Evolutionary conservation across 2,113 vertebrate genomes (phyloP).

Genomic region (Ciconia maguari): DNA sequence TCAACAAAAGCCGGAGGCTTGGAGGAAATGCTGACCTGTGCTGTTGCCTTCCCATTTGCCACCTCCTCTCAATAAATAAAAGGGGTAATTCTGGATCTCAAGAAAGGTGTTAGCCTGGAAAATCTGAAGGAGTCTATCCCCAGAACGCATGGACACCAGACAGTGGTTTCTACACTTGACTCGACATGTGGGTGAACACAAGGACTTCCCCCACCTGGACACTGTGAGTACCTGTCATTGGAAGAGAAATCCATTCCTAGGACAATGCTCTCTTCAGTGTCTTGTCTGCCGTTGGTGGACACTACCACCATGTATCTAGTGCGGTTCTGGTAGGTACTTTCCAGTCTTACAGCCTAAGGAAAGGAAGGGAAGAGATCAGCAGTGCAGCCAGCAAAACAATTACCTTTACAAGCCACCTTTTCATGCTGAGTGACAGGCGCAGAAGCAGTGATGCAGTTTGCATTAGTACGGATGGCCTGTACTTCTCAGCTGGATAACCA

Average conservation of each 20-base stretch:
- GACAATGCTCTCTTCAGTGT: constrained; percentile 96
- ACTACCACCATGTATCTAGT: constrained; percentile 98
- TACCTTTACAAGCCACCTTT: not conserved
- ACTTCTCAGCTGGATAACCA: not conserved
- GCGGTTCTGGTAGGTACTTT: constrained; percentile 89
- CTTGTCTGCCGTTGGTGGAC: constrained; percentile 93
- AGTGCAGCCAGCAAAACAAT: not conserved
- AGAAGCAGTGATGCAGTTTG: constrained; percentile 21
- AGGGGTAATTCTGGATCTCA: not conserved
- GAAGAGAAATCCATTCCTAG: constrained; percentile 94
- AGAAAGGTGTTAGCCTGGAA: not conserved
- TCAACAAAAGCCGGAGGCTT: not conserved
- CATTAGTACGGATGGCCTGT: fast-evolving
- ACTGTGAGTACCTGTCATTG: constrained; percentile 83
- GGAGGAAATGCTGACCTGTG: not conserved
- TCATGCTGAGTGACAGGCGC: constrained; percentile 14
- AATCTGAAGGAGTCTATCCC: not conserved
- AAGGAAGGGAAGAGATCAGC: not conserved
- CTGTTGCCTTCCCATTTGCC: not conserved
- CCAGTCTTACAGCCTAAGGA: constrained; percentile 90
- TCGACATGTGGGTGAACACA: not conserved
- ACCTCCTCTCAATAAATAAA: not conserved
- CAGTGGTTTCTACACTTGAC: not conserved
- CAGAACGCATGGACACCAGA: not conserved
- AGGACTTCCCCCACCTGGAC: not conserved